These are phyloP conservation scores for Aulostomus chinensis DNA, from an alignment of 2,797 vertebrate genomes.

Conservation along the genomic window DNA sequence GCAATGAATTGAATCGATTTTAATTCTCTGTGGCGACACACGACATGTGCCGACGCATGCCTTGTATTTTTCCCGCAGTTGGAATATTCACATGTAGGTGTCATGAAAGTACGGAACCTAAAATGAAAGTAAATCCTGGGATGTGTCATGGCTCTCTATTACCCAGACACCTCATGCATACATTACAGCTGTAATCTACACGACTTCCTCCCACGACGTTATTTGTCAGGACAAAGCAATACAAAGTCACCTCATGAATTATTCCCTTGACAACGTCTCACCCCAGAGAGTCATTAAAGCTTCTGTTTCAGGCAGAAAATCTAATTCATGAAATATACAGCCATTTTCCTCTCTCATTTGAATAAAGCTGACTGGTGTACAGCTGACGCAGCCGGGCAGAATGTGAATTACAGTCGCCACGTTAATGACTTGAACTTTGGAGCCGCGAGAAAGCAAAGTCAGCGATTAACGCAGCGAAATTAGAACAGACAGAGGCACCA, in stretches of 20 bases:
- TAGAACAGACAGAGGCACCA: constrained; percentile 21
- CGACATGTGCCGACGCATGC: no score
- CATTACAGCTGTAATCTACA: constrained; percentile 16
- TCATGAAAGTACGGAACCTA: background rate
- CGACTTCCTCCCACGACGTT: constrained; percentile 7
- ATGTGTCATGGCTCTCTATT: background rate
- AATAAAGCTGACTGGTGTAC: constrained; percentile 50
- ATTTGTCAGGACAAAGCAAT: constrained; percentile 34
- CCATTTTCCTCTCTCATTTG: constrained; percentile 29
- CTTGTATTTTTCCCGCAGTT: no score
- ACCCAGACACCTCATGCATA: constrained; percentile 10
- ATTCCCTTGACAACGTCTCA: constrained; percentile 2
- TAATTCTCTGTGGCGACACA: no score
- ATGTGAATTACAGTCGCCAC: constrained; percentile 37
- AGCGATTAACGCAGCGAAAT: constrained; percentile 50
- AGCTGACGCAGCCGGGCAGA: constrained; percentile 30
- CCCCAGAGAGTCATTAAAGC: constrained; percentile 44
- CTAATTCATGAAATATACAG: constrained; percentile 42
- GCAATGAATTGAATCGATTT: no score
- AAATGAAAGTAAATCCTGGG: background rate
- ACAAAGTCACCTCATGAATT: constrained; percentile 35
- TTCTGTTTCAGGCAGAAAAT: constrained; percentile 53
- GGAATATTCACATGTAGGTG: no score
- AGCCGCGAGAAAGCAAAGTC: constrained; percentile 27
- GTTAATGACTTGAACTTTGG: constrained; percentile 49